Percentiles rank a stretch among this genome's conserved stretches.
These are phyloP conservation scores for Sycon ciliatum DNA, from an alignment of 37 sponge, comb jelly and placozoan genomes.

Conservation along the genomic window DNA sequence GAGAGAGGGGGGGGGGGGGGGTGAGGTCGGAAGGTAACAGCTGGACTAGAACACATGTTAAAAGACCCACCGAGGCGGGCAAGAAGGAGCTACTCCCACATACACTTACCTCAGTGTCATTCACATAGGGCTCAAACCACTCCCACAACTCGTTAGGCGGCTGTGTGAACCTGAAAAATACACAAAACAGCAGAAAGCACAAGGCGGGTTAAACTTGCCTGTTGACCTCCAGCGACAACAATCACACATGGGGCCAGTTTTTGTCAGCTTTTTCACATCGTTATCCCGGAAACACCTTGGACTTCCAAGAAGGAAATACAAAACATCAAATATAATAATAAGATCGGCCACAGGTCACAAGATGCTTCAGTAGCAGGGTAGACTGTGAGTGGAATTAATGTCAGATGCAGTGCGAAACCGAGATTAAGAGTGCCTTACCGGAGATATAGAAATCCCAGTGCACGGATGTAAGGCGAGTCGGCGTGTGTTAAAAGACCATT, in stretches of 20 bases:
- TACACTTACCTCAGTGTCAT: constrained; percentile 82
- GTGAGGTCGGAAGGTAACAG: no score
- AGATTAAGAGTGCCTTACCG: constrained; percentile 50
- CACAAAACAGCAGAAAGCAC: neutral
- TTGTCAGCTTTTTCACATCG: no score
- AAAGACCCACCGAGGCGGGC: neutral
- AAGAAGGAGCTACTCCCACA: neutral
- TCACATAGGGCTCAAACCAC: constrained; percentile 90
- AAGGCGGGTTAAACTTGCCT: neutral
- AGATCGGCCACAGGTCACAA: neutral
- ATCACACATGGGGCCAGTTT: neutral
- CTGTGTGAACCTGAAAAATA: constrained; percentile 72
- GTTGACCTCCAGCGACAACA: neutral
- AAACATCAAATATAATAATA: neutral
- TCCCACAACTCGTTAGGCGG: constrained; percentile 86
- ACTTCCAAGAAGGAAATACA: neutral
- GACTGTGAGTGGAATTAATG: neutral
- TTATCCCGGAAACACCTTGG: no score
- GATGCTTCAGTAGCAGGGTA: neutral
- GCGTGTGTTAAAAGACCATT: constrained; percentile 79
- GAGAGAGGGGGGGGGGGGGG: neutral
- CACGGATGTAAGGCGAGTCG: constrained; percentile 88
- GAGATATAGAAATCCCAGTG: constrained; percentile 89
- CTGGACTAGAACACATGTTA: neutral
- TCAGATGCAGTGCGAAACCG: no score